Conservation (phyloP, 2,888 invertebrate genomes). For the Troilus luridus region DNA sequence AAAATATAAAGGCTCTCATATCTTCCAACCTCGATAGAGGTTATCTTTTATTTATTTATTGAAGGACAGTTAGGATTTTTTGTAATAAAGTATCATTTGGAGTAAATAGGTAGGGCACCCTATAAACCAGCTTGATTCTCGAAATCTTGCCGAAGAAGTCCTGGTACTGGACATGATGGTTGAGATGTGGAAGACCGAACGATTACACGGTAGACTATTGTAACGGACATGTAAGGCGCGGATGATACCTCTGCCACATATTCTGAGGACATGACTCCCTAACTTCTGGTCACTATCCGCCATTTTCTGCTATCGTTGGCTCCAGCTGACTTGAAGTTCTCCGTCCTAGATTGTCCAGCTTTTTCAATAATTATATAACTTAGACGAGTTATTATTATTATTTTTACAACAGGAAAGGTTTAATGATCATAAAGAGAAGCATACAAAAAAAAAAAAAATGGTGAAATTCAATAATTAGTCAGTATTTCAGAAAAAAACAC, state of each 20-base stretch:
- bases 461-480: too few species aligned
- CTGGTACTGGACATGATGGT: not conserved
- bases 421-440: not conserved
- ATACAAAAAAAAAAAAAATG: too few species aligned
- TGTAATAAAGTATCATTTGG: too few species aligned
- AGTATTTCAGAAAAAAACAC: too few species aligned
- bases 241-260: not conserved
- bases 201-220: constrained; percentile 3
- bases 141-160: not conserved
- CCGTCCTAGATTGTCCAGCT: not conserved
- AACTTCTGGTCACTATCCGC: not conserved
- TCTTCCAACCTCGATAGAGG: too few species aligned
- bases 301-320: not conserved
- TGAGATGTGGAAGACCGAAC: not conserved
- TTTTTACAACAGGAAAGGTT: not conserved
- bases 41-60: too few species aligned
- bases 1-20: too few species aligned
- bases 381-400: not conserved
- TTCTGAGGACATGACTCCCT: not conserved
- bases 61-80: too few species aligned
- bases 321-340: not conserved
- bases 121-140: not conserved
- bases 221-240: not conserved
- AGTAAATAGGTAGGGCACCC: too few species aligned
- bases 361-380: not conserved